Evolutionary conservation across 2,888 invertebrate genomes (phyloP), one percentile per base, ranked within the genome.

Genomic region (Punctoribates punctum): DNA sequence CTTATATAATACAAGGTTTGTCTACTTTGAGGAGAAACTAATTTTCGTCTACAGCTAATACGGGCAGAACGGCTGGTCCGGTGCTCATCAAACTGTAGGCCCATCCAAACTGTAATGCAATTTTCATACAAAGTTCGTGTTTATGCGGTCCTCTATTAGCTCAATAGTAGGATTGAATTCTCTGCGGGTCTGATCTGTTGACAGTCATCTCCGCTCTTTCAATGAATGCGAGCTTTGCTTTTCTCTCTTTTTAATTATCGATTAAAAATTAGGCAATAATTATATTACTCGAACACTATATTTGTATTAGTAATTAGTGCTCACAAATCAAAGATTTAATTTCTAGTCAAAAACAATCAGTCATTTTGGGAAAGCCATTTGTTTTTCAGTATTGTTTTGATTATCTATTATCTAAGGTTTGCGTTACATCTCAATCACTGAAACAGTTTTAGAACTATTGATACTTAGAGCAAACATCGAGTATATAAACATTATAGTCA

Each of bases 21-120:
- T 70, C 13, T 20, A n/a, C 42, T 65, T 60, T 34, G 34, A 38
- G 20, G 27, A 65, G 13, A 65, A 70, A 42, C 38, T 70, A 70
- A 70, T 70, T 70, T 70, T 42, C 42, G 70, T 70, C 70, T 70
- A 23, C 70, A 70, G 70, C 70, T 70, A 42, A 42, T 42, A 20
- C 70, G 70, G 70, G 70, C 20, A 17, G 23, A 70, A 38, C 25
- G 42, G 42, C 42, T 20, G 4, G 23, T 3, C 38, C 11, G 2
- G 42, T 70, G 23, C n/a, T 34, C 62, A 13, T 2, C 17, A 42
- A 38, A 70, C 70, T 70, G 70, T 70, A 70, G 70, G 42, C 70
- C 70, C 70, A 70, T 70, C 70, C 70, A 70, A 70, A 70, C 38
- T 42, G 42, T 70, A 70, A 70, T 70, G 70, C 70, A 70, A 70